A percentile compares a stretch with the other conserved stretches of the same genome.
Evolutionary conservation across 2,113 vertebrate genomes (phyloP).

Genomic region (Vulpes vulpes): DNA sequence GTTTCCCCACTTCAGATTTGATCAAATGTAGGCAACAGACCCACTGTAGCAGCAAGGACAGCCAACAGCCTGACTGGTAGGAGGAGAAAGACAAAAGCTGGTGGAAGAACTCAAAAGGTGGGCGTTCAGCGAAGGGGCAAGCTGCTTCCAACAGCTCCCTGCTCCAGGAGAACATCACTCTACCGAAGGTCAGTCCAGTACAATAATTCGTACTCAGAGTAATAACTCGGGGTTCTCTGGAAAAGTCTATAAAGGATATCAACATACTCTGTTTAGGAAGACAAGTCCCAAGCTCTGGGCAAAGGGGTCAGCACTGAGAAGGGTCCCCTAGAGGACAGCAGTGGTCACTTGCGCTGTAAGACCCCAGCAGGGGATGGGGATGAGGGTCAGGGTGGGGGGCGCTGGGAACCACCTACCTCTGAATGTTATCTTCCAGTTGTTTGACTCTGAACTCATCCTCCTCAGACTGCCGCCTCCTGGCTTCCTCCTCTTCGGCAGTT

Average conservation of each 20-base stretch:
- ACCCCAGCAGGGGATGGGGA: too few species aligned
- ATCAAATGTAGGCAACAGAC: background rate
- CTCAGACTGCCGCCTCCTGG: constrained; percentile 93
- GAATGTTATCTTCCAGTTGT: constrained; percentile 94
- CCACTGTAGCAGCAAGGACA: background rate
- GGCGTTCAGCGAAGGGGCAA: background rate
- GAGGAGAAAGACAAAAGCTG: background rate
- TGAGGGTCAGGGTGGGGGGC: background rate
- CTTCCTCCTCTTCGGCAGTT: constrained; percentile 93
- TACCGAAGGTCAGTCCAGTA: background rate
- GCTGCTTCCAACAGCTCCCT: background rate
- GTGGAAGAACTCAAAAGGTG: background rate
- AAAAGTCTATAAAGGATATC: background rate
- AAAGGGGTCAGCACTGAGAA: background rate
- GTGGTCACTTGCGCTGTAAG: background rate
- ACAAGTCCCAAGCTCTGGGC: background rate
- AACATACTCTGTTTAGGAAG: background rate
- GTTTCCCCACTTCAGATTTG: background rate
- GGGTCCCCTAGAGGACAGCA: background rate
- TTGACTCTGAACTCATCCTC: constrained; percentile 95
- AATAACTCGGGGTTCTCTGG: background rate
- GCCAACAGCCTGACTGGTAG: background rate
- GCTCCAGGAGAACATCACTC: background rate
- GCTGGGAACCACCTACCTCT: constrained; percentile 89
- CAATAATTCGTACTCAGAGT: background rate